Base-by-base conservation (phyloP, 2,888 invertebrate genomes). In the Diloba caeruleocephala region DNA sequence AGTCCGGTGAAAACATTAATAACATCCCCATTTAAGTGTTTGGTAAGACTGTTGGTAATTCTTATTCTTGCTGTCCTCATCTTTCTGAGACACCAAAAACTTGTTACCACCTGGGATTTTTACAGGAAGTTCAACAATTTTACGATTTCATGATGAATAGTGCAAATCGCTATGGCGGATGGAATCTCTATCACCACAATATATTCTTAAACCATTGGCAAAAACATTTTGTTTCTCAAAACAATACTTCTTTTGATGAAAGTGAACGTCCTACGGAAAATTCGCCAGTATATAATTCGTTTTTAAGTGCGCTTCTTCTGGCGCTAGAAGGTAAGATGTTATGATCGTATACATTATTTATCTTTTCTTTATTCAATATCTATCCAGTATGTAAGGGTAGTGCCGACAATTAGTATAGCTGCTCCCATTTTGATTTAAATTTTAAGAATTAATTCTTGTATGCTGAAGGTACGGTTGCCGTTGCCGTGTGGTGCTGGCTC, bases 141-240 rank as follows among this genome's bases (percentile, higher is more conserved):
- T 92, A 94, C 84, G 92, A 94, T 25, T 95, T 94, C 71, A 76
- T 95, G 66, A 81, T 77, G 44, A 82, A 79, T 41, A 93, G 84
- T 63, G 85, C 86, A 21, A 94, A 94, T 19, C 93, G 94, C 29
- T 92, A 92, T 50, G 94, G 94, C 43, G 94, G 95, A 10, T 95
- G 95, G 95, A 82, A 88, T 49, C 87, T 90, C 71, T 94, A 94
- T 49, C 93, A 94, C 62, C 95, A 95, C 72, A 90, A 90, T 37
- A 79, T 94, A 51, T 95, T 95, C 78, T 71, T 92, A 33, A 92
- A 90, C 52, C 66, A 76, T 43, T 92, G 92, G 91, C 77, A 81
- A 37, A 91, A 89, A 69, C 61, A 84, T 78, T 81, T 84, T 56
- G 53, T 56, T 23, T 48, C 58, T 8, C 55, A 60, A 32, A 37